These are phyloP conservation scores for Gopherus flavomarginatus DNA, from an alignment of 2,113 vertebrate genomes.

Conservation along the genomic window DNA sequence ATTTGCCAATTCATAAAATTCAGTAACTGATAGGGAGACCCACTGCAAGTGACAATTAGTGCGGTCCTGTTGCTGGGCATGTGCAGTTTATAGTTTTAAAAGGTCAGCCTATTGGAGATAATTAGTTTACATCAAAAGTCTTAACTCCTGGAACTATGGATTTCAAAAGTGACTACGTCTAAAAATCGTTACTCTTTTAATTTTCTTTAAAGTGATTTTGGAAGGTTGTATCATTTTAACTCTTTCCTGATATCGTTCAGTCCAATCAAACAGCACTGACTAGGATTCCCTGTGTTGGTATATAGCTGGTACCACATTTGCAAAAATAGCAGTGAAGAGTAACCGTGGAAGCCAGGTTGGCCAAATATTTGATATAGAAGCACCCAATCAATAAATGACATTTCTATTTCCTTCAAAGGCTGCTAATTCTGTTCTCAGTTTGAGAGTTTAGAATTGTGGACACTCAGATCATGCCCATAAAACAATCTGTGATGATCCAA, in stretches of 20 bases:
- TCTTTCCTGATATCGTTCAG: background rate
- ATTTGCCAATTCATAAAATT: too few relatives aligned
- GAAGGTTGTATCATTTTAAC: background rate
- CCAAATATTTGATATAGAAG: background rate
- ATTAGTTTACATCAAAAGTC: background rate
- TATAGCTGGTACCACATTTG: background rate
- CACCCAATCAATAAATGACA: background rate
- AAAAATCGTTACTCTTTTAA: fast-evolving
- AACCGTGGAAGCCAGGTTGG: background rate
- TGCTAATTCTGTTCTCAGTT: fast-evolving
- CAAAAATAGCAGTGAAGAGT: fast-evolving
- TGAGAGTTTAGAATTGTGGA: background rate
- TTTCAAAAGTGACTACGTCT: background rate
- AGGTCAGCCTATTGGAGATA: background rate
- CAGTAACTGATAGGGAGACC: background rate
- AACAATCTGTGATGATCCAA: background rate
- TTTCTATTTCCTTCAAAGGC: background rate
- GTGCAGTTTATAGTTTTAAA: background rate
- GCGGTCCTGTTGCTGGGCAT: background rate
- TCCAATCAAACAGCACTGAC: fast-evolving
- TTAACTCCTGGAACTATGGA: background rate
- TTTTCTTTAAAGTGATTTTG: background rate
- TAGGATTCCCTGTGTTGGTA: background rate
- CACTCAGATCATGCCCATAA: background rate
- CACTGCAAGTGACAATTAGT: background rate